phyloP scores from a whole-genome alignment of 2,888 invertebrate genomes.

The Biston stratarius region DNA sequence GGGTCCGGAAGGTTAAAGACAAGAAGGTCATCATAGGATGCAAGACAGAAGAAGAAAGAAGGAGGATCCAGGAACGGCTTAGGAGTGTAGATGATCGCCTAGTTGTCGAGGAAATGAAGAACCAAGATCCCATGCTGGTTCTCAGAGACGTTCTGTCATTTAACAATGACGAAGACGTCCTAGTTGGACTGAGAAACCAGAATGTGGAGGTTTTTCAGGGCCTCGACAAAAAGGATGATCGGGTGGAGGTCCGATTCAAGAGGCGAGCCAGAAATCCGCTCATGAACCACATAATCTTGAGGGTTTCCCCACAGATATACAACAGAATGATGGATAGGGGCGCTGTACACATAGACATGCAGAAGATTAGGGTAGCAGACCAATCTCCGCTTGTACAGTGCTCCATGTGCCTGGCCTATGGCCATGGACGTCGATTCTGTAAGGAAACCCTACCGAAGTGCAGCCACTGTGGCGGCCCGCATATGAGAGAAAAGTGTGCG shows the following conservation, averaged over 20 bases:
- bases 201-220: not conserved
- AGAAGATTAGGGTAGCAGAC: not conserved
- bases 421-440: not conserved
- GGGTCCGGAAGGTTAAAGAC: slow-evolving; percentile 23
- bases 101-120: slow-evolving; percentile 3
- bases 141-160: not conserved
- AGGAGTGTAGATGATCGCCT: not conserved
- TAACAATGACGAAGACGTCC: slow-evolving; percentile 20
- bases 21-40: slow-evolving; percentile 22
- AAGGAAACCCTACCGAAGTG: not conserved
- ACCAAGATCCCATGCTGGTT: not conserved
- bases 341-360: not conserved
- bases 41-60: slow-evolving; percentile 7
- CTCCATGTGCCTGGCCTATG: slow-evolving; percentile 1
- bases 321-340: not conserved
- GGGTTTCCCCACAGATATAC: not conserved
- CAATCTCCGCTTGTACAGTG: not conserved
- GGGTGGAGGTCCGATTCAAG: not conserved
- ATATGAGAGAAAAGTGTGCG: not conserved
- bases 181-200: slow-evolving; percentile 17
- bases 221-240: not conserved
- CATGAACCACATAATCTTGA: not conserved
- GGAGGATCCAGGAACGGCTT: slow-evolving; percentile 6
- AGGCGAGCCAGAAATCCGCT: not conserved
- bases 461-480: not conserved